Percentiles rank a stretch among this genome's conserved stretches.
phyloP scores from a whole-genome alignment of 2,888 invertebrate species.

The Salticus scenicus region DNA sequence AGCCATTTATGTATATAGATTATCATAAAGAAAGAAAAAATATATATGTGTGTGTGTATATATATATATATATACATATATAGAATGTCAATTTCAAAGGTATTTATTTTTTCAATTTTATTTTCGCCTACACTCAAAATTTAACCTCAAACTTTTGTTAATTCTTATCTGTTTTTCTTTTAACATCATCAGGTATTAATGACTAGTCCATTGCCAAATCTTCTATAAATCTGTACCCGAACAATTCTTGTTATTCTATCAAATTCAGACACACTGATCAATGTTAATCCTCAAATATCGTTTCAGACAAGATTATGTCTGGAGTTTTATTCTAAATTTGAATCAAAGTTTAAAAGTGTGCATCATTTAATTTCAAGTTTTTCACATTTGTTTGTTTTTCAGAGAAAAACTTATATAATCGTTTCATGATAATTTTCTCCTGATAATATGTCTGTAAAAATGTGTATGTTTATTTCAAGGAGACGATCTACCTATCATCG shows the following conservation, averaged over 20 bases:
- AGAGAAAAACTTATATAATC: no score
- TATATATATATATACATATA: no score
- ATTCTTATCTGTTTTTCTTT: neutral
- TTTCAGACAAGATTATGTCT: conserved; percentile 49
- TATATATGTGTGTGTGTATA: no score
- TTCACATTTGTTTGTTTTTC: no score
- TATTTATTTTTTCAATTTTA: neutral
- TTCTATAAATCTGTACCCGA: neutral
- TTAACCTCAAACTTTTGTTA: neutral
- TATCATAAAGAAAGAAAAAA: no score
- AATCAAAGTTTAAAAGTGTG: neutral
- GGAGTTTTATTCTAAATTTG: neutral
- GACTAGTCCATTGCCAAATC: neutral
- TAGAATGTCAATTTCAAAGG: neutral
- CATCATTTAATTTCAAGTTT: no score
- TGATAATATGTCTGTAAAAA: no score
- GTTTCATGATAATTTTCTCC: no score
- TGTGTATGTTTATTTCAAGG: no score
- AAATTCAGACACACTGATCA: neutral
- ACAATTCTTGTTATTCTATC: neutral
- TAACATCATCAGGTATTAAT: neutral
- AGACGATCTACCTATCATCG: no score
- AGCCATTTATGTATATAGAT: no score
- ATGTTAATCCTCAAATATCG: conserved; percentile 28
- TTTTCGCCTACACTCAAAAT: neutral